Conservation (phyloP, 2,113 vertebrate species). For the Beaufortia kweichowensis region DNA sequence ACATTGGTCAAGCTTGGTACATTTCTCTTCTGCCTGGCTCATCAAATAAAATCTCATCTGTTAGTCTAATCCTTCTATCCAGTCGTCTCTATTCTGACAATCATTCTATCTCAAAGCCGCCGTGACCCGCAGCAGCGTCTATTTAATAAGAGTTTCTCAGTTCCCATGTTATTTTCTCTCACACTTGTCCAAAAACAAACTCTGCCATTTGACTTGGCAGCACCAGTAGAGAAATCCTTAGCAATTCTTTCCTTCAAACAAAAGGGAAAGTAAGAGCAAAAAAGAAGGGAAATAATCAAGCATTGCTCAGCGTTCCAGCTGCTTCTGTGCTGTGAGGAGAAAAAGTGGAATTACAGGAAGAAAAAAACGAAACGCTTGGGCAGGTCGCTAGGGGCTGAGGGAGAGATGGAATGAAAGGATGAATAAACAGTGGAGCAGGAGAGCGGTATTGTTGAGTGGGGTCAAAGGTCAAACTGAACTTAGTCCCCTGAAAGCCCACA, state of each 20-base stretch:
- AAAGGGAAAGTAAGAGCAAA: conserved; percentile 51
- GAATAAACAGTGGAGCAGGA: conserved; percentile 22
- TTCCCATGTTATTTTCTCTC: conserved; percentile 48
- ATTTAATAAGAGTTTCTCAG: conserved; percentile 61
- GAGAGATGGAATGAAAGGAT: conserved; percentile 36
- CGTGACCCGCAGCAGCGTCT: conserved; percentile 32
- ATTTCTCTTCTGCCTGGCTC: conserved; percentile 8
- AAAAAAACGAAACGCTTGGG: not conserved
- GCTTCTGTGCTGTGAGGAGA: conserved; percentile 1
- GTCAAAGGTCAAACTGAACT: conserved; percentile 37
- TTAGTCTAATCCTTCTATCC: conserved; percentile 5
- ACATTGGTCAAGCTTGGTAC: conserved; percentile 35
- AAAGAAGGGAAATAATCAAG: conserved; percentile 27
- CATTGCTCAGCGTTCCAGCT: conserved; percentile 15
- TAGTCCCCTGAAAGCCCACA: conserved; percentile 25
- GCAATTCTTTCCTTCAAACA: conserved; percentile 61
- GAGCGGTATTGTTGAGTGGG: not conserved
- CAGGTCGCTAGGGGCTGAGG: conserved; percentile 17
- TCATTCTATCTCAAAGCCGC: conserved; percentile 39
- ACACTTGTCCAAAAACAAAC: conserved; percentile 74
- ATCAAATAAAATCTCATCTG: conserved; percentile 15
- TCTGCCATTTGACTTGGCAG: conserved; percentile 72
- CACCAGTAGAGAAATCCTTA: conserved; percentile 54
- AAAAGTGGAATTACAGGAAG: not conserved
- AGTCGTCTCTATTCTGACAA: conserved; percentile 15